Base-by-base conservation (phyloP, 92 coral and sea anemone genomes). In the Hydrozoanthus gracilis region DNA sequence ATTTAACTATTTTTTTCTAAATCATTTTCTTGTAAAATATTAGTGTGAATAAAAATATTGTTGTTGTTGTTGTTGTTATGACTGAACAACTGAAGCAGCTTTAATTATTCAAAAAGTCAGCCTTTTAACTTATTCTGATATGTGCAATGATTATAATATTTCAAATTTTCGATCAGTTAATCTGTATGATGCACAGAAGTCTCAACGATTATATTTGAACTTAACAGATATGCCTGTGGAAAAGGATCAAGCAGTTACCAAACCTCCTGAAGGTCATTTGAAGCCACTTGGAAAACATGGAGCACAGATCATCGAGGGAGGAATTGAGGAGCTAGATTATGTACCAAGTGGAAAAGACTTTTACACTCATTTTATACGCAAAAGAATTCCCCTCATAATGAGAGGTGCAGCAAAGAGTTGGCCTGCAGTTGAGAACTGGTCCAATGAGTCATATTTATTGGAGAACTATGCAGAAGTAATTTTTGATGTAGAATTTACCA, bases 241-340 rank as follows among this genome's bases (percentile, higher is more conserved):
- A 52, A 66, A 85, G 65, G 52, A 67, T n/a, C n/a, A n/a, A 83
- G 48, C 71, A 44, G 17, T 61, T 27, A 27, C 39, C 39, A 27
- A 27, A 27, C 88, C 88, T 5, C 96, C 88, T 6, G 75, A n/a
- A 35, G 96, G 96, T 55, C 98, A 96, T 83, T 75, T 90, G 35
- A 94, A 88, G 82, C 91, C 93, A 73, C 92, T 96, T 6, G 99
- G 99, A 61, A 95, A 96, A 76, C 99, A 95, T 84, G 98, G 97
- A 49, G 51, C 93, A 60, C 84, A 84, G 12, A 79, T 96, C 6
- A 12, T 87, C 12, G 76, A 82, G 56, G 95, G 87, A 12, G 87
- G 78, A 47, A 84, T 96, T 39, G 99, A 96, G 55, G 99, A 96
- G 55, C 72, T 96, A 20, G 96, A 92, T 60, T 96, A 92, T 72